phyloP scores from a whole-genome alignment of 2,888 invertebrate species.

The Ectemnius cavifrons region DNA sequence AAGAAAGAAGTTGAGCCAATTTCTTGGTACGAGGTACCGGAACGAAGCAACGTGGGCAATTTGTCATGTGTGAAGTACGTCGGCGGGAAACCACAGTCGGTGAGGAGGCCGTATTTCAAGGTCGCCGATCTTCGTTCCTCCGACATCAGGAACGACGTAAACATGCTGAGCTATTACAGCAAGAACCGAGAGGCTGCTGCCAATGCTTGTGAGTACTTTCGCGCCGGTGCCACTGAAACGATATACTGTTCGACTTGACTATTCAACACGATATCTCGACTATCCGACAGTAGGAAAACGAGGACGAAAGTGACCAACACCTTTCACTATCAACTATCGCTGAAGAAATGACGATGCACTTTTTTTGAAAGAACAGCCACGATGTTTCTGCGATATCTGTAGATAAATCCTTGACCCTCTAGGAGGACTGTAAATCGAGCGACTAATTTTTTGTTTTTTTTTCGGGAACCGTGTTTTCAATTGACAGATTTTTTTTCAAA shows the following conservation, averaged over 20 bases:
- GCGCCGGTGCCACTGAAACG: not conserved
- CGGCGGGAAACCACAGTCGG: conserved; percentile 88
- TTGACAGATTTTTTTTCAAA: too few relatives aligned
- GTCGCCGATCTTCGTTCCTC: conserved; percentile 81
- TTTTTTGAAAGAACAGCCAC: too few relatives aligned
- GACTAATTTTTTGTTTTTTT: too few relatives aligned
- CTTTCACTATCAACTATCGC: too few relatives aligned
- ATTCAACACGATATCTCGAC: too few relatives aligned
- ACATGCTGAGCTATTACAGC: conserved; percentile 92
- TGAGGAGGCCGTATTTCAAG: conserved; percentile 86
- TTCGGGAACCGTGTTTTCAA: too few relatives aligned
- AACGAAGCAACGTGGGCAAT: conserved; percentile 85
- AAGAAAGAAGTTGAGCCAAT: conserved; percentile 82
- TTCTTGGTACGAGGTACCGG: conserved; percentile 84
- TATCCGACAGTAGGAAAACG: too few relatives aligned
- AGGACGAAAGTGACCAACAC: too few relatives aligned
- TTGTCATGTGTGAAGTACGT: conserved; percentile 91
- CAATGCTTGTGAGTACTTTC: conserved; percentile 74
- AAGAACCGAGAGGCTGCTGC: conserved; percentile 86
- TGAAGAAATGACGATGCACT: too few relatives aligned
- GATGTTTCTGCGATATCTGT: too few relatives aligned
- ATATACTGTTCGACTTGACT: not conserved
- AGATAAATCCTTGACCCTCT: too few relatives aligned
- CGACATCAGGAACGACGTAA: conserved; percentile 91
- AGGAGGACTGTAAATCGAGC: too few relatives aligned